These are phyloP conservation scores for Anoura caudifer DNA, from an alignment of 2,113 vertebrate species.

Conservation along the genomic window DNA sequence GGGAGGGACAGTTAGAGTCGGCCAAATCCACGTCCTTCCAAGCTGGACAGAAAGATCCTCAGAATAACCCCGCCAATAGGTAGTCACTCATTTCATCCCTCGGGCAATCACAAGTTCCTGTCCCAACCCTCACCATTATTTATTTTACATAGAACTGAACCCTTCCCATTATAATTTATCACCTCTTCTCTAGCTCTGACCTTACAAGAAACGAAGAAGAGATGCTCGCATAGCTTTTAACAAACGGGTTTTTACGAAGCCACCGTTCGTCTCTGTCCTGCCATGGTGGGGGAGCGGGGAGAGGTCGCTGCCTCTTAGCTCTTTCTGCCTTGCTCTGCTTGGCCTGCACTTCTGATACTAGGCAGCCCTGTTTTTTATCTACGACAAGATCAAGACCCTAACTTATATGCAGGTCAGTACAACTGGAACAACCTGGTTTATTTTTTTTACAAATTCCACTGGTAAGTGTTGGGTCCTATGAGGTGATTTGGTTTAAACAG, in stretches of 20 bases:
- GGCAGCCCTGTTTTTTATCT: background rate
- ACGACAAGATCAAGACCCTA: background rate
- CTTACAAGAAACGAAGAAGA: background rate
- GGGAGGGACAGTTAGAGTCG: background rate
- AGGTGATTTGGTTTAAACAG: background rate
- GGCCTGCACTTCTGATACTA: background rate
- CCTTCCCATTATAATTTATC: background rate
- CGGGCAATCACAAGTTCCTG: background rate
- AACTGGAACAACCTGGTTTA: background rate
- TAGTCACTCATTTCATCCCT: background rate
- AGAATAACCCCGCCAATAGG: background rate
- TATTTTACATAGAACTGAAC: background rate
- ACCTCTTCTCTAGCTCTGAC: background rate
- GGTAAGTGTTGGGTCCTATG: background rate
- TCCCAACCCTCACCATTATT: background rate
- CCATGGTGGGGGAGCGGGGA: accelerated
- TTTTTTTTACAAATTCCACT: background rate
- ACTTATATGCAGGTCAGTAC: background rate
- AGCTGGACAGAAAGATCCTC: background rate
- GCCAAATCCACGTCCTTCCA: background rate
- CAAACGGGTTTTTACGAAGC: background rate
- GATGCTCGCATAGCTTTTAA: background rate
- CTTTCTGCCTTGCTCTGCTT: background rate
- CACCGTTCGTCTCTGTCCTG: background rate
- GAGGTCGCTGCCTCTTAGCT: background rate